Base-by-base conservation (phyloP, 2,797 vertebrate species). In the Alfaro cultratus region DNA sequence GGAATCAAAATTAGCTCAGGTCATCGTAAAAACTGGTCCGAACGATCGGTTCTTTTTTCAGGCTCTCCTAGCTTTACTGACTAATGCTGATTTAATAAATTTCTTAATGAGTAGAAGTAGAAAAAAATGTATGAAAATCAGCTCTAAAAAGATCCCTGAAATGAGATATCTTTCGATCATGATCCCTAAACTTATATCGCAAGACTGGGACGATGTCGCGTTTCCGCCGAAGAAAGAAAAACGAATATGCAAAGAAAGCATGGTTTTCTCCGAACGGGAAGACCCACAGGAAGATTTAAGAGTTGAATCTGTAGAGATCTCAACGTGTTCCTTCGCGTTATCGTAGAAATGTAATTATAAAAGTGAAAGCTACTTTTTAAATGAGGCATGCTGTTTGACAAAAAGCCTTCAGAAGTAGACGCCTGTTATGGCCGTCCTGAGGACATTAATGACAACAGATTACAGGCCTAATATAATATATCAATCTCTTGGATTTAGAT, bases 1-100 rank as follows among this genome's bases (percentile, higher is more conserved):
- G 73, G 87, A 92, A 87, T 93, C 86, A 88, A 81, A 91, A 79
- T 88, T 71, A 92, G 90, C 92, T 92, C 93, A 92, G 93, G 92
- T 91, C 83, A 82, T 49, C 9, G 13, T 71, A 75, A 77, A 26
- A 70, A 90, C 87, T 86, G 89, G 83, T 90, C 78, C 16, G 29
- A 85, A 73, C 34, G 51, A 85, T 86, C 80, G 67, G 77, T 87
- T 29, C 80, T 53, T 91, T 83, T 83, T 70, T 85, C 86, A 87
- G 80, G 49, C 85, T 86, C 75, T 78, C 72, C 51, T 85, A 88
- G 87, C 88, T 90, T 92, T 85, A 84, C 82, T 84, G 74, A 73
- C 76, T 84, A 76, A 86, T 57, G 76, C 79, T 82, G 72, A 85
- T 76, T 85, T 79, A 53, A 85, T 82, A 5, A 73, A 80, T 88